Conservation (phyloP, 2,888 invertebrate species). For the Lasioglossum villosulum region DNA sequence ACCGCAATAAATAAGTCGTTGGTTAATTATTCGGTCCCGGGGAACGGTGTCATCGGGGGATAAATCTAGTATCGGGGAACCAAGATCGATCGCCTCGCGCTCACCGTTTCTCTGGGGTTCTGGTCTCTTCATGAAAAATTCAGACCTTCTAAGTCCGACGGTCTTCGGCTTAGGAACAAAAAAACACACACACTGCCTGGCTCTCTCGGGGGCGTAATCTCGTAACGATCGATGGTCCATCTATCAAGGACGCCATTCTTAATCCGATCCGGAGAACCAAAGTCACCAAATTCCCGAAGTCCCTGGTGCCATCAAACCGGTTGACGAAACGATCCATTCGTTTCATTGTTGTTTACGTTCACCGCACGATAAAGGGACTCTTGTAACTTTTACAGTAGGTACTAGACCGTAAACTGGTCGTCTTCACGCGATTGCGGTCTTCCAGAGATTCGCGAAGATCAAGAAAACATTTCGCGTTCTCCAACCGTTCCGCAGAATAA, state of each 20-base stretch:
- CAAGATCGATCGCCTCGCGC: conserved; percentile 43
- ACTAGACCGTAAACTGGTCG: not conserved
- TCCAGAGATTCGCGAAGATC: not conserved
- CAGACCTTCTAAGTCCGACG: conserved; percentile 24
- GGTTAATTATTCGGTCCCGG: conserved; percentile 25
- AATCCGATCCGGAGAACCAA: not conserved
- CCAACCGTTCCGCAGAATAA: not conserved
- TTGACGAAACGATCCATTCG: not conserved
- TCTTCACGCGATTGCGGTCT: not conserved
- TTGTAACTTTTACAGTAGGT: not conserved
- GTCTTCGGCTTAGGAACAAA: not conserved
- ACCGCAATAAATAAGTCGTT: conserved; percentile 17
- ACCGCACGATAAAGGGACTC: not conserved
- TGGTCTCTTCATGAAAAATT: conserved; percentile 25
- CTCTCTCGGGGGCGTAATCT: not conserved
- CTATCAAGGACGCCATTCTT: not conserved
- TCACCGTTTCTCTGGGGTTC: not conserved
- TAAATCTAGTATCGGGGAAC: conserved; percentile 42
- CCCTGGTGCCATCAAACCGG: not conserved
- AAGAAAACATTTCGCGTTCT: not conserved
- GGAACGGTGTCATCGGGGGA: conserved; percentile 18
- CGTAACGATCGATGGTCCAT: not conserved
- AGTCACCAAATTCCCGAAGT: not conserved
- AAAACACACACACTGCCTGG: not conserved
- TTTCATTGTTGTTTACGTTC: not conserved